Conservation (phyloP, 2,113 vertebrate genomes). For the Lonchura striata region DNA sequence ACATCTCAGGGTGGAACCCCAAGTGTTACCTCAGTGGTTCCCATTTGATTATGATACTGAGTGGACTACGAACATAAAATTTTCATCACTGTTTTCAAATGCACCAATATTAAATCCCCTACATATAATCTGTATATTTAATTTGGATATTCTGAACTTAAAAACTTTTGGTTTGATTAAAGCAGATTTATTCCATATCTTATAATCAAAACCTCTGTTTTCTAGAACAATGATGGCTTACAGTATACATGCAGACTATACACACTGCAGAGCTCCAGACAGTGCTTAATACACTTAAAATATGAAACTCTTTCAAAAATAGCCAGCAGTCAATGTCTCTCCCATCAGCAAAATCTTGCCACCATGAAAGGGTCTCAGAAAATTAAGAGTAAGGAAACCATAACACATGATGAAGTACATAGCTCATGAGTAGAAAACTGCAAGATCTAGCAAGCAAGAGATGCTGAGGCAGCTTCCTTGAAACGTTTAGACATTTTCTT, state of each 20-base stretch:
- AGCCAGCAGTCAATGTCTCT: background rate
- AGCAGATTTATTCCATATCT: background rate
- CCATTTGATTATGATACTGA: background rate
- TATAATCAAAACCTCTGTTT: background rate
- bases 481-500: background rate
- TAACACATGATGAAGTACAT: background rate
- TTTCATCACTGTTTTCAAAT: background rate
- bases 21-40: background rate
- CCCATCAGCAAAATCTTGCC: background rate
- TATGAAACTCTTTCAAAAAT: background rate
- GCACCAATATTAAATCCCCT: background rate
- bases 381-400: background rate
- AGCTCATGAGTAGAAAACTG: background rate
- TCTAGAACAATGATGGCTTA: background rate
- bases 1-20: background rate
- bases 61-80: background rate
- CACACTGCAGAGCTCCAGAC: background rate
- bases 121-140: background rate
- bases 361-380: background rate
- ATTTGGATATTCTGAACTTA: background rate
- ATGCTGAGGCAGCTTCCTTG: background rate
- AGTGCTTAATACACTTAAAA: background rate
- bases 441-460: background rate
- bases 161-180: background rate
- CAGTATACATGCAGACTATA: background rate